Evolutionary conservation across 2,113 vertebrate genomes (phyloP).

Genomic region (Guaruba guarouba): DNA sequence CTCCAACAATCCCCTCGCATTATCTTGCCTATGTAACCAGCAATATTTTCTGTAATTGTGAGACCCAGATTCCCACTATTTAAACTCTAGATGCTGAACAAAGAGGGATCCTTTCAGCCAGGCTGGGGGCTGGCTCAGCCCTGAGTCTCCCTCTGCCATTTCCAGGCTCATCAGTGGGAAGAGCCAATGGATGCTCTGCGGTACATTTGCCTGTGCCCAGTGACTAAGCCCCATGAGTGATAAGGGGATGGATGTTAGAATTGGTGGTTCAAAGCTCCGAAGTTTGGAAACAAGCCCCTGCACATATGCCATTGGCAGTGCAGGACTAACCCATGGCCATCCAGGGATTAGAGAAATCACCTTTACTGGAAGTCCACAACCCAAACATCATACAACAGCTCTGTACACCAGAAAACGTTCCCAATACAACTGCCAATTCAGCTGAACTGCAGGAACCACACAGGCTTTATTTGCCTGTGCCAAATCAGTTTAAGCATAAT

Average conservation of each 20-base stretch:
- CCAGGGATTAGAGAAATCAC: accelerated
- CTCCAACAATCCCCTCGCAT: not conserved
- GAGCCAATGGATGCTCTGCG: not conserved
- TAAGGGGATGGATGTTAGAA: not conserved
- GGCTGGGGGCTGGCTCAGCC: not conserved
- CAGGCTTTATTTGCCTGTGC: not conserved
- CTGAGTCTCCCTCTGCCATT: not conserved
- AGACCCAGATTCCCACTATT: not conserved
- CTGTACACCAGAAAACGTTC: not conserved
- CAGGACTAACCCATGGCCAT: not conserved
- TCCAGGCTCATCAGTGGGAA: not conserved
- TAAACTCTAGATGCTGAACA: not conserved
- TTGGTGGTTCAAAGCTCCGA: not conserved
- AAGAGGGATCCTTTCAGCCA: not conserved
- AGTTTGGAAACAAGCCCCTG: not conserved
- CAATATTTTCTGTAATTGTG: not conserved
- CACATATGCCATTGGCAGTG: accelerated
- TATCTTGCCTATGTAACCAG: not conserved
- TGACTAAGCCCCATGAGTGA: not conserved
- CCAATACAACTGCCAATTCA: not conserved
- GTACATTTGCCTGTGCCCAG: not conserved
- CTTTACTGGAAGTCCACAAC: not conserved
- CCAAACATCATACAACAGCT: not conserved
- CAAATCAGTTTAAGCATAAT: not conserved
- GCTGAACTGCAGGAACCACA: not conserved